Percentiles rank a stretch among this genome's conserved stretches.
phyloP scores from a whole-genome alignment of 1,140 invertebrate genomes.

The Maconellicoccus hirsutus region DNA sequence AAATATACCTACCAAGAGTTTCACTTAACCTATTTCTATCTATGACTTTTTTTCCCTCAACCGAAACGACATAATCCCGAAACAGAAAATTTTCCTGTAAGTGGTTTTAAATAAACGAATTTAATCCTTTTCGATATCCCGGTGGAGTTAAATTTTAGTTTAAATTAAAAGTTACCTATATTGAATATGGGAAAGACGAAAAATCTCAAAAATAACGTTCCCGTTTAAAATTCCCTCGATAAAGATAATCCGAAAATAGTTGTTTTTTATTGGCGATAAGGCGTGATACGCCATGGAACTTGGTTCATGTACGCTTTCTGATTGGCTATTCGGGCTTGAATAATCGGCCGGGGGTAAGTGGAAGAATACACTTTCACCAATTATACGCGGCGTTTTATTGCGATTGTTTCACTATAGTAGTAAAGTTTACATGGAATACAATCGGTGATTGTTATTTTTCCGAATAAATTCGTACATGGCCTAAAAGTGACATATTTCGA shows the following conservation, averaged over 20 bases:
- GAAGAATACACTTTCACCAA: conserved; percentile 3
- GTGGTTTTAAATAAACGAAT: no score
- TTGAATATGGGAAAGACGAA: not conserved
- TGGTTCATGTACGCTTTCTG: not conserved
- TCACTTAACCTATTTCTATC: no score
- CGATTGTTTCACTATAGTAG: not conserved
- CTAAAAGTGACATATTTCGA: conserved; percentile 9
- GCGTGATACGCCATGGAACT: not conserved
- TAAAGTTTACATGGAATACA: not conserved
- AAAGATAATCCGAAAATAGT: not conserved
- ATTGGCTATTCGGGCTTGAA: not conserved
- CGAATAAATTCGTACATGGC: conserved; percentile 3
- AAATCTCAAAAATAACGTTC: not conserved
- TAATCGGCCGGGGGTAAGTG: not conserved
- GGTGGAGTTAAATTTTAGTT: no score
- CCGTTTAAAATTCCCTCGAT: not conserved
- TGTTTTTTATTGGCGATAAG: not conserved
- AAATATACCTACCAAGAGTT: no score
- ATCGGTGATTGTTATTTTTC: conserved; percentile 9
- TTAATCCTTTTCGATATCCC: no score
- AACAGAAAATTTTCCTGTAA: no score
- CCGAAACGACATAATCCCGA: no score
- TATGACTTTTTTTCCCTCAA: no score
- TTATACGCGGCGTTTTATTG: not conserved
- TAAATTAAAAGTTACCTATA: no score